Evolutionary conservation across 2,113 vertebrate species (phyloP), one percentile per base, ranked within the genome.

Genomic region (Edolisoma coerulescens): DNA sequence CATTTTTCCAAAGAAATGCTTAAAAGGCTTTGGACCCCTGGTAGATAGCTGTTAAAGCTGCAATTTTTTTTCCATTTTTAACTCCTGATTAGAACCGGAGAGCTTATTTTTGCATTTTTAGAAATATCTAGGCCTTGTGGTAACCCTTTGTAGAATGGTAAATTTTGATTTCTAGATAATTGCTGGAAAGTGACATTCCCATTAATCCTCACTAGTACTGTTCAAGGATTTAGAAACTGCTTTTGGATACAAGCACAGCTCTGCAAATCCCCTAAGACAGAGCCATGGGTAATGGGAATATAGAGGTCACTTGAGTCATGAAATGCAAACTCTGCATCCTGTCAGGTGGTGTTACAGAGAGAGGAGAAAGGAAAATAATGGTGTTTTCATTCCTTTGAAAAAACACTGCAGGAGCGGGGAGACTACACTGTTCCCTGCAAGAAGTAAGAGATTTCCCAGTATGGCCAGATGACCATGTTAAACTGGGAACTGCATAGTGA

Each of bases 211-310:
- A 49, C 60, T 71, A 41, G 32, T 41, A 45, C 44, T 9, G 35
- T 74, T 69, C 47, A 81, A 88, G 90, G 95, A 68, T 92, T 93
- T 88, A 90, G 76, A 69, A 95, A 68, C 32, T 3, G 6, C 84
- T 90, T 85, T 94, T 78, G 91, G 64, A 78, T 56, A 60, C 4
- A 23, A 68, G 28, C 37, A 71, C 23, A 87, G 56, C 21, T 93
- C 79, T 87, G 64, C 30, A 95, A 93, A 90, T 95, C 87, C 64
- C 60, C 26, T 60, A 86, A 94, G 68, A 86, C 6, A 4, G 37
- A 95, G 41, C 35, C 37, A 35, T 33, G 79, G 53, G 68, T 85
- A 93, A 91, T 77, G 85, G 75, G 85, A 95, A 91, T 93, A 90
- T 28, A 90, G 86, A 95, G 91, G 93, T 93, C 92, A 87, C 52